These are phyloP conservation scores for Nephrotoma flavescens DNA, from an alignment of 2,888 invertebrate genomes.

Conservation along the genomic window DNA sequence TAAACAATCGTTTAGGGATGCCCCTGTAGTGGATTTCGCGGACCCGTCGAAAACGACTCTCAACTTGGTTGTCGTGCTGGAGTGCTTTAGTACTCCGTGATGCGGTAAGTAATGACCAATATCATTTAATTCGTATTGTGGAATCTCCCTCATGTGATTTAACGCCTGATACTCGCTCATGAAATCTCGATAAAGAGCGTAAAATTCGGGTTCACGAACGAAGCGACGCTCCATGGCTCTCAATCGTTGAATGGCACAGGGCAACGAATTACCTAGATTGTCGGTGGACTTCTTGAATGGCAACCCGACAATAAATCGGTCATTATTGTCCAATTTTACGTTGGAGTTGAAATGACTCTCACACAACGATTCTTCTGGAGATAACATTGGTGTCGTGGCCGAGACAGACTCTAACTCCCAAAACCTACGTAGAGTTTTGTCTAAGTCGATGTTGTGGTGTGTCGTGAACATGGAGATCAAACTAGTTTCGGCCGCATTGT, in stretches of 20 bases:
- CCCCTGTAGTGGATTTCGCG: too few species aligned
- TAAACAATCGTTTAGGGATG: too few species aligned
- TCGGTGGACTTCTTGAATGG: background rate
- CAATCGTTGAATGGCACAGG: background rate
- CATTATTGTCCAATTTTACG: background rate
- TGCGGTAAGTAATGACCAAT: too few species aligned
- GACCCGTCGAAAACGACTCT: too few species aligned
- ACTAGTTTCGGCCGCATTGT: background rate
- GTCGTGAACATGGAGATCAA: background rate
- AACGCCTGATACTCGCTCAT: background rate
- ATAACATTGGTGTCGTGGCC: background rate
- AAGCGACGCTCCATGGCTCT: background rate
- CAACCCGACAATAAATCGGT: background rate
- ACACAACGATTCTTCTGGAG: background rate
- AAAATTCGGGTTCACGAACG: background rate
- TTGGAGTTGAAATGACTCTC: background rate
- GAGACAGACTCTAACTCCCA: background rate
- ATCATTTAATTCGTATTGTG: too few species aligned
- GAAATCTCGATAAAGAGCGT: background rate
- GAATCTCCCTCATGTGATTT: background rate
- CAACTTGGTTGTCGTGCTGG: too few species aligned
- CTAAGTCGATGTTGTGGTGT: background rate
- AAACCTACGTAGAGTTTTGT: background rate
- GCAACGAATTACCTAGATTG: background rate
- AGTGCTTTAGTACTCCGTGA: too few species aligned